Evolutionary conservation across 2,888 invertebrate species (phyloP), one percentile per base, ranked within the genome.

Genomic region (Portevinia maculata): DNA sequence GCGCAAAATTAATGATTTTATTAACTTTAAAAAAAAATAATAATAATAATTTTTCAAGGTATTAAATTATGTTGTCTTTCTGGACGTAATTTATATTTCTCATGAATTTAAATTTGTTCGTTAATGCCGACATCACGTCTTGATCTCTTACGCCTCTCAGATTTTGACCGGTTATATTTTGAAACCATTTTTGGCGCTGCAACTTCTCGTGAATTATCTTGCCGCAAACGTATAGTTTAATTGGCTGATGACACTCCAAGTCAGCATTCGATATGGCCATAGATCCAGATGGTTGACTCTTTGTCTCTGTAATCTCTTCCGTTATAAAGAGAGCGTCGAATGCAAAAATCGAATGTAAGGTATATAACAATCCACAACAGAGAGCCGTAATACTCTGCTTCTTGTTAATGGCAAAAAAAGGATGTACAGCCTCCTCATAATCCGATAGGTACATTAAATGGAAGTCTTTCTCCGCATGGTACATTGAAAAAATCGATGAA

Each of bases 371-470:
- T 4, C 86, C 88, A 15, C 85, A 85, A 9, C 78, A 37, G 9
- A 88, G 65, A 0, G 88, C 85, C 0, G 86, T 64, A n/a, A 88
- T 86, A 28, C 87, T 86, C 62, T 88, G 88, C n/a, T 79, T 65
- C 41, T 87, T 88, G 17, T 85, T 87, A 17, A 86, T 70, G 7
- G 74, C 76, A 67, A 88, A 88, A 62, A 87, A 87, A 0, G 86
- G 84, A 84, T 89, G 88, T 1, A 75, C 28, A 8, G 70, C 70
- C 37, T 86, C 86, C 41, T 87, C 85, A 11, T 79, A 59, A 7
- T 86, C 86, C 0, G 86, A 71, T 15, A 88, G 67, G 55, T 86
- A 86, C 78, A 86, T 84, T 60, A 89, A 78, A 71, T 88, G 87
- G 28, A 86, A 86, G 70, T 89, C 88, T 48, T 64, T 76, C 53